Evolutionary conservation across 2,797 vertebrate species (phyloP).

Genomic region (Tragopan temminckii): DNA sequence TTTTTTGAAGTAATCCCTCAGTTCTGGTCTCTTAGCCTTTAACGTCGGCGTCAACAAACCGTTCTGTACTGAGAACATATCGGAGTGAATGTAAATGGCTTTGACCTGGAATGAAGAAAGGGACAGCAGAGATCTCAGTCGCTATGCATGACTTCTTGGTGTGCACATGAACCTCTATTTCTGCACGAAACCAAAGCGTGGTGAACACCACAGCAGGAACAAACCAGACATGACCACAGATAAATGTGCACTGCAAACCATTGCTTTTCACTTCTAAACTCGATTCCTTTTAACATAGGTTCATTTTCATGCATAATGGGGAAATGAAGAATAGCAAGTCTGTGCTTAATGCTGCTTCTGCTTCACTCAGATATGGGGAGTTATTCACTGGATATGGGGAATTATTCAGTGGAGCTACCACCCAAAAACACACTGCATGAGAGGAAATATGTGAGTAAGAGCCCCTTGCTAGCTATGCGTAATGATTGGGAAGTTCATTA

Average conservation of each 20-base stretch:
- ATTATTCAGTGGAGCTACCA: not conserved
- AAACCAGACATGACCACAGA: not conserved
- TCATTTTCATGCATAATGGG: not conserved
- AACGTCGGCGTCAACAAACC: slow-evolving; percentile 96
- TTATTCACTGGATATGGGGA: not conserved
- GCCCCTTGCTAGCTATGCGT: not conserved
- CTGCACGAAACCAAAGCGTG: not conserved
- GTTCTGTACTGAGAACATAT: slow-evolving; percentile 95
- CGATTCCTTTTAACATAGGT: not conserved
- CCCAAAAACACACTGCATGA: not conserved
- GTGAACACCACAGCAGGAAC: not conserved
- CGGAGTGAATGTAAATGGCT: slow-evolving; percentile 93
- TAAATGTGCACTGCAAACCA: not conserved
- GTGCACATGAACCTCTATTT: not conserved
- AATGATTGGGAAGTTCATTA: not conserved
- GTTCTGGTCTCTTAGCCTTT: slow-evolving; percentile 95
- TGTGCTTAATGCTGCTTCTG: not conserved
- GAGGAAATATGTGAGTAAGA: not conserved
- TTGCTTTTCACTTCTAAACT: not conserved
- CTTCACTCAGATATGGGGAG: not conserved
- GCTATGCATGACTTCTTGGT: not conserved
- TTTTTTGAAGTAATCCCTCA: slow-evolving; percentile 94
- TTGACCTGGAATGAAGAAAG: slow-evolving; percentile 89
- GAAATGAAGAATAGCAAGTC: not conserved
- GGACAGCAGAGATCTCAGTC: not conserved